phyloP scores from a whole-genome alignment of 2,888 invertebrate genomes.

The Sympetrum striolatum region DNA sequence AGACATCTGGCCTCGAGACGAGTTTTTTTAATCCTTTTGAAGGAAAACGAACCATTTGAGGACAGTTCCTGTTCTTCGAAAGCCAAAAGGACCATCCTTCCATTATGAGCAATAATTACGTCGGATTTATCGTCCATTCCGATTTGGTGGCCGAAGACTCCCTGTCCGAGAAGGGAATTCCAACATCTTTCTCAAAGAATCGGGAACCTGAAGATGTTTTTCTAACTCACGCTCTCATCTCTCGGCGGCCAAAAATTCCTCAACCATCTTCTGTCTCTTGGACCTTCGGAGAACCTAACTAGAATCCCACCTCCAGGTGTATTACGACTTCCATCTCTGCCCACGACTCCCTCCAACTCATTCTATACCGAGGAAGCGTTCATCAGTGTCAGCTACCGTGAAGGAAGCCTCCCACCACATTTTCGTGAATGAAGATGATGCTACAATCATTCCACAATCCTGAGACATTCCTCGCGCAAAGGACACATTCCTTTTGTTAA shows the following conservation, averaged over 20 bases:
- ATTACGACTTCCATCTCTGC: no score
- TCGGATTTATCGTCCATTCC: background rate
- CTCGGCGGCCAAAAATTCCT: background rate
- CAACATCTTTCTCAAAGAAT: background rate
- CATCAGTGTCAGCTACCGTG: constrained; percentile 29
- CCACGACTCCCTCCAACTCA: background rate
- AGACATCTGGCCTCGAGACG: background rate
- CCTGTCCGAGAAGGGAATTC: background rate
- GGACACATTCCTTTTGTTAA: no score
- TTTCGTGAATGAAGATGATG: background rate
- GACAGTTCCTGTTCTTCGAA: background rate
- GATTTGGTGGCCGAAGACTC: background rate
- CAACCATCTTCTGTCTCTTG: background rate
- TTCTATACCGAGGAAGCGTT: constrained; percentile 1
- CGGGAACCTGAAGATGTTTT: no score
- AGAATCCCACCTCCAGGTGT: background rate
- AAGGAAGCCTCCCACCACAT: background rate
- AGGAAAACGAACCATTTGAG: background rate
- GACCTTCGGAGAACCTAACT: background rate
- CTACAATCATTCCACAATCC: background rate
- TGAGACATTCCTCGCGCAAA: background rate
- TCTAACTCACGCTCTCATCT: constrained; percentile 12
- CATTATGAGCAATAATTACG: background rate
- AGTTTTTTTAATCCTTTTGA: background rate
- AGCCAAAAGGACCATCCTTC: background rate